Evolutionary conservation across 2,113 vertebrate genomes (phyloP).

Genomic region (Patagioenas fasciata): DNA sequence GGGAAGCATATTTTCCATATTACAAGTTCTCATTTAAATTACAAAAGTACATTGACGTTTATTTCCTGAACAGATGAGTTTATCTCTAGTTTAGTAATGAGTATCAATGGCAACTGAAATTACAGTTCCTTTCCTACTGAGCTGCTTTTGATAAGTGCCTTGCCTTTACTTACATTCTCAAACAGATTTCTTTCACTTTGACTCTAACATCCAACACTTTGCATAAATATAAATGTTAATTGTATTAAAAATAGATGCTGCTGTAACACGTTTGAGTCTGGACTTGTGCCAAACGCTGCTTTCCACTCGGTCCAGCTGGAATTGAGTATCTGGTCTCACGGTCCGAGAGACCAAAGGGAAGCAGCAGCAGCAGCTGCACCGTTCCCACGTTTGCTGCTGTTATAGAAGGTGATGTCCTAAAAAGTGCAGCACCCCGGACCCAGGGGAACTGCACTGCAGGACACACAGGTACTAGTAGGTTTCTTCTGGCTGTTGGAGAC

Average conservation of each 20-base stretch:
- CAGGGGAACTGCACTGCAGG: background rate
- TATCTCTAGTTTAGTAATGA: slow-evolving; percentile 51
- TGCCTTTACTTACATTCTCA: background rate
- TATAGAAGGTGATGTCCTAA: background rate
- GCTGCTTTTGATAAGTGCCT: slow-evolving; percentile 46
- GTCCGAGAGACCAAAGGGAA: background rate
- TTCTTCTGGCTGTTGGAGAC: background rate
- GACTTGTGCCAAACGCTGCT: background rate
- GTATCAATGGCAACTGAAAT: slow-evolving; percentile 57
- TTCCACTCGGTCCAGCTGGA: background rate
- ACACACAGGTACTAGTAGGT: background rate
- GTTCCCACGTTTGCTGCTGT: background rate
- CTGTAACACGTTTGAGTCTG: background rate
- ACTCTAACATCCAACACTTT: background rate
- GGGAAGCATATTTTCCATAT: slow-evolving; percentile 56
- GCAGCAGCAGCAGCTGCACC: background rate
- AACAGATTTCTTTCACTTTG: background rate
- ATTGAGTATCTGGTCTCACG: background rate
- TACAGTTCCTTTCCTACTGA: slow-evolving; percentile 38
- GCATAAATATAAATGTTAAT: background rate
- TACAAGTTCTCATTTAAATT: slow-evolving; percentile 70
- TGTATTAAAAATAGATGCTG: background rate
- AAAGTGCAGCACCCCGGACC: background rate
- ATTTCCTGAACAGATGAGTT: slow-evolving; percentile 58
- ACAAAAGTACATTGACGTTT: slow-evolving; percentile 60